Conservation (phyloP, 92 coral and sea anemone genomes). For the Paramuricea clavata region DNA sequence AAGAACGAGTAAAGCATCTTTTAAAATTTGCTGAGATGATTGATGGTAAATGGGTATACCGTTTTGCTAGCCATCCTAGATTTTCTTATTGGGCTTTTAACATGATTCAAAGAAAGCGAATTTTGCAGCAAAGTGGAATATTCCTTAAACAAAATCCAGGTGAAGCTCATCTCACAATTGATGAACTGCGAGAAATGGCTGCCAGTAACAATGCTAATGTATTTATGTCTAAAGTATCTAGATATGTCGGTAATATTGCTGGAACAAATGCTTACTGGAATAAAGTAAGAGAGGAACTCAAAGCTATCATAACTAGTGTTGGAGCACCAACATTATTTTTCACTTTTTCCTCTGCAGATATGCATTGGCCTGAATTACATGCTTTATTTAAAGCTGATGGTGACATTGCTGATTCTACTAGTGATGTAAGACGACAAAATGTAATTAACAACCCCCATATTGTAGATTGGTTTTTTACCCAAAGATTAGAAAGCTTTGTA, state of each 20-base stretch:
- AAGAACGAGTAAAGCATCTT: constrained; percentile 58
- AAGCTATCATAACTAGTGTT: constrained; percentile 70
- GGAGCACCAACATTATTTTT: constrained; percentile 68
- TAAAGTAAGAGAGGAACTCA: constrained; percentile 66
- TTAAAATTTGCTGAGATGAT: constrained; percentile 50
- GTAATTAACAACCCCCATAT: constrained; percentile 69
- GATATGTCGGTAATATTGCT: constrained; percentile 63
- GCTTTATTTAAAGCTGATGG: not conserved
- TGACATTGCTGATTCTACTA: not conserved
- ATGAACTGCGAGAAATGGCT: constrained; percentile 67
- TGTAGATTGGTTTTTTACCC: constrained; percentile 70
- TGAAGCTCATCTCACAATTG: constrained; percentile 64
- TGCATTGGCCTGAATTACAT: too few relatives aligned
- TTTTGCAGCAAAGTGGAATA: constrained; percentile 66
- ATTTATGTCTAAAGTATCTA: constrained; percentile 61
- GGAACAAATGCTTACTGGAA: constrained; percentile 79
- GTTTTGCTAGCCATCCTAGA: constrained; percentile 68
- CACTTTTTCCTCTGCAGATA: too few relatives aligned
- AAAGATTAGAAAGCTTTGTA: not conserved
- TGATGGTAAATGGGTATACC: constrained; percentile 64
- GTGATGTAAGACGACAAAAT: constrained; percentile 50
- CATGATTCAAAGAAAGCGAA: constrained; percentile 63
- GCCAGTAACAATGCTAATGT: constrained; percentile 41
- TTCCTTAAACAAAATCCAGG: constrained; percentile 60
- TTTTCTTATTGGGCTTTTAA: constrained; percentile 70